Conservation (phyloP, 35 echinoderm and acorn worm species). For the Diadema setosum region DNA sequence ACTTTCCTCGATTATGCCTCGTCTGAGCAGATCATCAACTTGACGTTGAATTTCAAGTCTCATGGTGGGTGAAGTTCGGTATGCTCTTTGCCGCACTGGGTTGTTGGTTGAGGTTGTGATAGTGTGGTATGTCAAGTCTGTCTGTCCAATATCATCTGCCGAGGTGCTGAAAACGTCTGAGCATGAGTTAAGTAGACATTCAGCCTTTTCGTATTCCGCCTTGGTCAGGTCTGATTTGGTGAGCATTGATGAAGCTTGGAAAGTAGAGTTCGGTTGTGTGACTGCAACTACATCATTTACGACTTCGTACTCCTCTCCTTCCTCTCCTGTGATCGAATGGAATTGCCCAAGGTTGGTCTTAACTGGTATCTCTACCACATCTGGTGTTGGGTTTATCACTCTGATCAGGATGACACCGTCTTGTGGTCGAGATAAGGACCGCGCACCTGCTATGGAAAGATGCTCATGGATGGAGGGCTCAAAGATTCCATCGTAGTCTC, state of each 20-base stretch:
- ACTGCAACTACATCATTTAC: background rate
- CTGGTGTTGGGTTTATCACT: background rate
- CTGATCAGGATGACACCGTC: background rate
- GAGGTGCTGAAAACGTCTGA: background rate
- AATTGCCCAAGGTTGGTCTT: background rate
- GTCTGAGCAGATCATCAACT: constrained; percentile 26
- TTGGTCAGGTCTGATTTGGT: background rate
- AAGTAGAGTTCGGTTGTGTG: background rate
- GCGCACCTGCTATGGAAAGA: background rate
- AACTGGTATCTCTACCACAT: background rate
- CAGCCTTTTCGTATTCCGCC: background rate
- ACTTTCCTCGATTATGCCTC: background rate
- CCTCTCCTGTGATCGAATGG: background rate
- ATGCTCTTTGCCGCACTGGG: constrained; percentile 21
- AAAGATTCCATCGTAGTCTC: background rate
- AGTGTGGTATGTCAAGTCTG: background rate
- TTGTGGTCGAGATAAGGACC: background rate
- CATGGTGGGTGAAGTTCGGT: constrained; percentile 18
- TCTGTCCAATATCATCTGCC: background rate
- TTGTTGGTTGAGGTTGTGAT: background rate
- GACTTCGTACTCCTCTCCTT: background rate
- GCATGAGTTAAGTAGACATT: background rate
- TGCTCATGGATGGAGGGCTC: background rate
- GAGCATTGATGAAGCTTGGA: background rate
- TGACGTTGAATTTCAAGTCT: background rate